These are phyloP conservation scores for Venturia canescens DNA, from an alignment of 1,140 invertebrate species.

Conservation along the genomic window DNA sequence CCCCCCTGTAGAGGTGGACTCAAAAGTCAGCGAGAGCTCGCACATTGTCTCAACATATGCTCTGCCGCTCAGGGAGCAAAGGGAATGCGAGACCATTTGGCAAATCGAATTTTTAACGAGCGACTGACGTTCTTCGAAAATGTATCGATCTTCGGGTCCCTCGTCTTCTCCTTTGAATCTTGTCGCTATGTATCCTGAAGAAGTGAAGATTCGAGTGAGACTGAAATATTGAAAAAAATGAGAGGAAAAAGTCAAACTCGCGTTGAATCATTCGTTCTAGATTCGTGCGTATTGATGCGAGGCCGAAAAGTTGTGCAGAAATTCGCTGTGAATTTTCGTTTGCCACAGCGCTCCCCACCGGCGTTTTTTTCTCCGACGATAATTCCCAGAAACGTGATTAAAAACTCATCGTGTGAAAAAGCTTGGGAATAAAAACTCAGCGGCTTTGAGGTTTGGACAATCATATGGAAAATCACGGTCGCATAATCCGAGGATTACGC, in stretches of 20 bases:
- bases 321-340: too few relatives aligned
- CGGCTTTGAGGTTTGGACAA: background rate
- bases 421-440: background rate
- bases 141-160: slow-evolving; percentile 9
- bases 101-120: slow-evolving; percentile 45
- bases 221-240: too few relatives aligned
- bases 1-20: background rate
- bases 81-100: slow-evolving; percentile 12
- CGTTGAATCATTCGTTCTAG: too few relatives aligned
- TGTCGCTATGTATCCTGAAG: background rate
- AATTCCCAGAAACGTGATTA: too few relatives aligned
- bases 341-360: too few relatives aligned
- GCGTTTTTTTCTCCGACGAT: too few relatives aligned
- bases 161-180: background rate
- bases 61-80: background rate
- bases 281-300: too few relatives aligned
- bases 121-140: slow-evolving; percentile 33
- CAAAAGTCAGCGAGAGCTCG: background rate
- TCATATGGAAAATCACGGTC: slow-evolving; percentile 3
- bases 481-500: background rate
- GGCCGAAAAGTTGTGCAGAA: too few relatives aligned
- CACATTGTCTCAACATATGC: background rate
- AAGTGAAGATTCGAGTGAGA: background rate
- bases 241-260: too few relatives aligned
- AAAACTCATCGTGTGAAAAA: background rate